These are phyloP conservation scores for Mythimna ferrago DNA, from an alignment of 2,888 invertebrate species.

Conservation along the genomic window DNA sequence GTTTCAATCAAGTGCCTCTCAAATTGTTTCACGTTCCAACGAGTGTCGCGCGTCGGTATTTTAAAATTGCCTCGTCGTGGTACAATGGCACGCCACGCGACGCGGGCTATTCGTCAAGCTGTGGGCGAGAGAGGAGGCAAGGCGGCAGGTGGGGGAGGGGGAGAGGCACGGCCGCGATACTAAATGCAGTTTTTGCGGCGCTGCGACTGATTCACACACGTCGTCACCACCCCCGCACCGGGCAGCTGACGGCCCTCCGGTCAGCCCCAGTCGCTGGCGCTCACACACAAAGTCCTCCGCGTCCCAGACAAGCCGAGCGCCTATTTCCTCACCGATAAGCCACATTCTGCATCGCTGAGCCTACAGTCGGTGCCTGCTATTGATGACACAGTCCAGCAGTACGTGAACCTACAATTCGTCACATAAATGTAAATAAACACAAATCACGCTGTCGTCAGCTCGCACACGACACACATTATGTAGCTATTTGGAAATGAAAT, in stretches of 20 bases:
- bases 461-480: neutral
- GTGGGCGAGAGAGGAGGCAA: neutral
- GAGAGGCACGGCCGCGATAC: slow-evolving; percentile 15
- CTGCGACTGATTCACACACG: slow-evolving; percentile 43
- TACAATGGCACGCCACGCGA: slow-evolving; percentile 42
- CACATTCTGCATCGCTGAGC: slow-evolving; percentile 26
- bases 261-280: neutral
- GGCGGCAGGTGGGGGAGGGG: neutral
- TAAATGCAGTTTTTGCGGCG: slow-evolving; percentile 45
- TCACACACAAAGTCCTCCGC: slow-evolving; percentile 22
- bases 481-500: neutral
- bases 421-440: neutral
- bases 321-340: slow-evolving; percentile 38
- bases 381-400: neutral
- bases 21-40: neutral
- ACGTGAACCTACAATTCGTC: neutral
- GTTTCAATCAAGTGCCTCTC: slow-evolving; percentile 15
- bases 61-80: slow-evolving; percentile 37
- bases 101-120: slow-evolving; percentile 40
- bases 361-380: neutral
- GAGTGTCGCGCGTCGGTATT: slow-evolving; percentile 23
- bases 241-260: neutral
- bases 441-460: slow-evolving; percentile 8
- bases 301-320: neutral
- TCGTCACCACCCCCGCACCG: slow-evolving; percentile 26